Conservation (phyloP, 2,113 vertebrate species). For the Pagrus major region DNA sequence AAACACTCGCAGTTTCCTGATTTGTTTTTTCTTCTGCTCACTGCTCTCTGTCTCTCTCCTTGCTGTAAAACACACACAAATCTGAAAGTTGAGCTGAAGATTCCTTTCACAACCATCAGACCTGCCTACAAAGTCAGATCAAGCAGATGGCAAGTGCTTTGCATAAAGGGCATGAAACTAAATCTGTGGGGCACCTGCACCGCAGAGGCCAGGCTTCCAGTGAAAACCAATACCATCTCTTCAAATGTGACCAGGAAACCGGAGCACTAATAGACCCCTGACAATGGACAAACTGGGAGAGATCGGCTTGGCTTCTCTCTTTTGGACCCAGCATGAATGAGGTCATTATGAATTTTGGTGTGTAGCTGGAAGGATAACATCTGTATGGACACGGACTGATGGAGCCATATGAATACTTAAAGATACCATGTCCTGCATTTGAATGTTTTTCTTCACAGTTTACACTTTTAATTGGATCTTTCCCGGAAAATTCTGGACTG, state of each 20-base stretch:
- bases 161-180: constrained; percentile 75
- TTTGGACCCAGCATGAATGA: constrained; percentile 56
- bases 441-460: neutral
- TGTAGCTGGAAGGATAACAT: constrained; percentile 55
- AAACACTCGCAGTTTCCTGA: neutral
- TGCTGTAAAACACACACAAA: constrained; percentile 33
- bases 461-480: neutral
- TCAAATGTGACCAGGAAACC: constrained; percentile 70
- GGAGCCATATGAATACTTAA: constrained; percentile 36
- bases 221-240: constrained; percentile 70
- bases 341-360: constrained; percentile 63
- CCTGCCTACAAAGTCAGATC: constrained; percentile 56
- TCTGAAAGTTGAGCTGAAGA: constrained; percentile 55
- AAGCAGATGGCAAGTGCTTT: constrained; percentile 77
- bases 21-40: neutral
- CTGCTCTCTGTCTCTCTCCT: constrained; percentile 1
- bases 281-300: constrained; percentile 63
- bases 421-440: neutral
- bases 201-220: constrained; percentile 41
- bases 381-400: constrained; percentile 41
- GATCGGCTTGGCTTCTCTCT: constrained; percentile 35
- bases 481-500: neutral
- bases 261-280: constrained; percentile 56
- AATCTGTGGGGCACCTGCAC: constrained; percentile 75
- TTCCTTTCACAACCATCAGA: constrained; percentile 45